Evolutionary conservation across 2,113 vertebrate species (phyloP), one percentile per base, ranked within the genome.

Genomic region (Silurus asotus): DNA sequence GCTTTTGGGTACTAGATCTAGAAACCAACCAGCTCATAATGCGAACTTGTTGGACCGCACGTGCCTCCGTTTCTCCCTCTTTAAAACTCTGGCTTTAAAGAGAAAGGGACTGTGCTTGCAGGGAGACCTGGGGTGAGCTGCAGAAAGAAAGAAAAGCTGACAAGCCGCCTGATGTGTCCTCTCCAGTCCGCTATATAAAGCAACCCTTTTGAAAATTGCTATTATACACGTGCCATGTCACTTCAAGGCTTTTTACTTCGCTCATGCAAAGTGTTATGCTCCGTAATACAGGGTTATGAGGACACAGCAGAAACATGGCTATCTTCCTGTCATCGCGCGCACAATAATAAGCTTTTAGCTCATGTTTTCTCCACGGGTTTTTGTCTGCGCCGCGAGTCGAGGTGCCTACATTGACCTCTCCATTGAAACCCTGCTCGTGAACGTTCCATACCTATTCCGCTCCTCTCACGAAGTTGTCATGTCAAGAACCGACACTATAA

Each of bases 401-500:
- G 78, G 78, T 81, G 65, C 78, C 78, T 62, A 37, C 85, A 23
- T 81, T 86, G 85, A 81, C 78, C 85, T 84, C 70, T 82, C 45
- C n/a, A 69, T 70, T 64, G 65, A 74, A 62, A 37, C 77, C 28
- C 45, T 55, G 83, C 48, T 69, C 58, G 81, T 80, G 65, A 49
- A 49, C 53, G 75, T 83, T 86, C 88, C 37, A 25, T 53, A 77
- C 82, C 3, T 25, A 61, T 82, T 87, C 23, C 59, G 37, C 37
- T 89, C 58, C 64, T 48, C 83, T 90, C 67, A 86, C 49, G 15
- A 58, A 86, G 82, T 80, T 75, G 62, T 51, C 85, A 84, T 78
- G 58, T 85, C 86, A 72, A 82, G 72, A 79, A 78, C 80, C 37
- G 86, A 70, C 84, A 75, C 88, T 0, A 13, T 89, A 86, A 89